Conservation (phyloP, 1,140 invertebrate genomes). For the Saccostrea cuccullata region DNA sequence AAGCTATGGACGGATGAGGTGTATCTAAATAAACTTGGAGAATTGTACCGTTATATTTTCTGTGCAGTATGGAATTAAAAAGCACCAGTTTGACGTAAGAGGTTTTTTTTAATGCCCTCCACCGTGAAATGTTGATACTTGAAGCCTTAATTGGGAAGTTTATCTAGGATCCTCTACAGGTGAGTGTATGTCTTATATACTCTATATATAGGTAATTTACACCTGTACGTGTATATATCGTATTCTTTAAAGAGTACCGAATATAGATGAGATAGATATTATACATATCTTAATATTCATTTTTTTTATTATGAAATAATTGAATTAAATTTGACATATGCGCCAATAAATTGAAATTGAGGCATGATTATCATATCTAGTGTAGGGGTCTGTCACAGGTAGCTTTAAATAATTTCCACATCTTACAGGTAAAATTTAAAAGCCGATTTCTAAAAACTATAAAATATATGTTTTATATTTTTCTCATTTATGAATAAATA, state of each 20-base stretch:
- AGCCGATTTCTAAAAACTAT: too few relatives aligned
- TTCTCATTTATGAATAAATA: too few relatives aligned
- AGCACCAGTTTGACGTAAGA: background rate
- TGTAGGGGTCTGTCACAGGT: too few relatives aligned
- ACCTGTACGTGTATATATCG: background rate
- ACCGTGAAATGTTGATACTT: background rate
- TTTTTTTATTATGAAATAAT: too few relatives aligned
- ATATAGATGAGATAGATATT: background rate
- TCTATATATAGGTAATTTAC: background rate
- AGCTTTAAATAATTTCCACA: too few relatives aligned
- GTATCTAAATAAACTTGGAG: background rate
- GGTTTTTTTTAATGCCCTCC: background rate
- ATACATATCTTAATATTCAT: background rate
- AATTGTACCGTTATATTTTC: background rate
- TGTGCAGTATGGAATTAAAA: background rate
- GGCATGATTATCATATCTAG: too few relatives aligned
- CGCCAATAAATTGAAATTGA: too few relatives aligned
- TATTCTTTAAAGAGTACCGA: background rate
- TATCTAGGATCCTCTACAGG: background rate
- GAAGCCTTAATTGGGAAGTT: too few relatives aligned
- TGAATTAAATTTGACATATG: too few relatives aligned
- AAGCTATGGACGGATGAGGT: background rate
- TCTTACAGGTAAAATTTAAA: too few relatives aligned
- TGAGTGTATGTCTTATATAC: background rate
- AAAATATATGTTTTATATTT: too few relatives aligned